phyloP scores from a whole-genome alignment of 2,797 vertebrate genomes.

The Gallinago solitaria region DNA sequence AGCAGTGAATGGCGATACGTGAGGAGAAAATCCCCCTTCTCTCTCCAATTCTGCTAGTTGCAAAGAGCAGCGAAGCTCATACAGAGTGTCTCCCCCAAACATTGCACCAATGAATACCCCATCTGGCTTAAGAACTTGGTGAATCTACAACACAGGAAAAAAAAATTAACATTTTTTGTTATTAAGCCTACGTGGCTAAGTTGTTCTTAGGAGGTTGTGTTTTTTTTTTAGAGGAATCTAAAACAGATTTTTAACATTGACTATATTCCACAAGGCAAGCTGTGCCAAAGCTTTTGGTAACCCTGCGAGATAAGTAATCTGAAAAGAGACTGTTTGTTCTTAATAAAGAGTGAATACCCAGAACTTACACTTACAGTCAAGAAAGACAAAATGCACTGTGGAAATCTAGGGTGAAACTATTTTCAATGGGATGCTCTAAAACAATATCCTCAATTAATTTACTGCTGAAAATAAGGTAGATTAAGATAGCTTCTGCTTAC shows the following conservation, averaged over 20 bases:
- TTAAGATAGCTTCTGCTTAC: not conserved
- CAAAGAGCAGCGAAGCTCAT: conserved; percentile 91
- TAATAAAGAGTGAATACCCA: not conserved
- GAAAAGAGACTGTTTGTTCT: not conserved
- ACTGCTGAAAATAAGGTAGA: not conserved
- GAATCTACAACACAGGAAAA: conserved; percentile 79
- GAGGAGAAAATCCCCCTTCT: conserved; percentile 93
- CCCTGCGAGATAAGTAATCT: not conserved
- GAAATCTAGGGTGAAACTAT: not conserved
- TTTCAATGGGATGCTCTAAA: not conserved
- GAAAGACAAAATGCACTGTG: not conserved
- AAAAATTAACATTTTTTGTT: rapidly evolving
- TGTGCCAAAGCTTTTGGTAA: not conserved
- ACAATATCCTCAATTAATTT: not conserved
- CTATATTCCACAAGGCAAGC: not conserved
- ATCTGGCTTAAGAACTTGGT: conserved; percentile 88
- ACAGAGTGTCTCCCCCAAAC: conserved; percentile 92
- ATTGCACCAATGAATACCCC: conserved; percentile 94
- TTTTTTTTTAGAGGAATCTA: not conserved
- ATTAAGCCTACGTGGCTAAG: not conserved
- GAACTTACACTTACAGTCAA: not conserved
- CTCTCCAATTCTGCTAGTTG: conserved; percentile 92
- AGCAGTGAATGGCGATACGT: conserved; percentile 90
- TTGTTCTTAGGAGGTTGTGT: not conserved
- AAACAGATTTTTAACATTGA: not conserved